Evolutionary conservation across 2,797 vertebrate genomes (phyloP).

Genomic region (Eospalax fontanierii): DNA sequence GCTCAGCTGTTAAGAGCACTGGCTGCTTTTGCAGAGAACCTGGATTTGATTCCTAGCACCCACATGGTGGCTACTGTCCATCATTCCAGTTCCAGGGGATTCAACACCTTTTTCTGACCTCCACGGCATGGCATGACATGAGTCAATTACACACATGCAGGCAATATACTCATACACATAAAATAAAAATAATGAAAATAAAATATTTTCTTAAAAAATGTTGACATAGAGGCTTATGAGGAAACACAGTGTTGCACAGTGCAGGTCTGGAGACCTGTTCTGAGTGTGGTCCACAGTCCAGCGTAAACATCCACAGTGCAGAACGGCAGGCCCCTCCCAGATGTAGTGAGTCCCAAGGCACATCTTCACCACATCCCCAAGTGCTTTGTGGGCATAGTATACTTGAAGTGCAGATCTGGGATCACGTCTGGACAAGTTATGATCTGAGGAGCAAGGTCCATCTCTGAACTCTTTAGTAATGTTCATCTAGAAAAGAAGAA

Average conservation of each 20-base stretch:
- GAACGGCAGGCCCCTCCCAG: not conserved
- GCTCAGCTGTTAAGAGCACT: no score
- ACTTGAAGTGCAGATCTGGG: not conserved
- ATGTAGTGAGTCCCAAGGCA: fast-evolving
- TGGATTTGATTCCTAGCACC: no score
- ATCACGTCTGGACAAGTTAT: not conserved
- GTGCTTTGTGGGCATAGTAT: not conserved
- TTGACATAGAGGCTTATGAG: not conserved
- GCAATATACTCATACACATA: no score
- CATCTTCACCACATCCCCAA: not conserved
- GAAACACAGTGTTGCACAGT: not conserved
- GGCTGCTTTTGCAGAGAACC: no score
- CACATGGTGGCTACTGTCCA: no score
- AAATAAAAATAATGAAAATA: no score
- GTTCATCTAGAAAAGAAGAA: not conserved
- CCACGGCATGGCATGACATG: no score
- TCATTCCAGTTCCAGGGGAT: no score
- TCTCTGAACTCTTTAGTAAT: not conserved
- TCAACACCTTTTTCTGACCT: no score
- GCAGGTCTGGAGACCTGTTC: not conserved
- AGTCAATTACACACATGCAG: no score
- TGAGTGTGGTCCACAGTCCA: not conserved
- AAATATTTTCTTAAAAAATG: no score
- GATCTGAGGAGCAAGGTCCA: not conserved
- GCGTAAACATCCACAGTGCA: not conserved